A percentile compares a stretch with the other conserved stretches of the same genome.
Conservation (phyloP, 2,797 vertebrate species). For the Melopsittacus undulatus region DNA sequence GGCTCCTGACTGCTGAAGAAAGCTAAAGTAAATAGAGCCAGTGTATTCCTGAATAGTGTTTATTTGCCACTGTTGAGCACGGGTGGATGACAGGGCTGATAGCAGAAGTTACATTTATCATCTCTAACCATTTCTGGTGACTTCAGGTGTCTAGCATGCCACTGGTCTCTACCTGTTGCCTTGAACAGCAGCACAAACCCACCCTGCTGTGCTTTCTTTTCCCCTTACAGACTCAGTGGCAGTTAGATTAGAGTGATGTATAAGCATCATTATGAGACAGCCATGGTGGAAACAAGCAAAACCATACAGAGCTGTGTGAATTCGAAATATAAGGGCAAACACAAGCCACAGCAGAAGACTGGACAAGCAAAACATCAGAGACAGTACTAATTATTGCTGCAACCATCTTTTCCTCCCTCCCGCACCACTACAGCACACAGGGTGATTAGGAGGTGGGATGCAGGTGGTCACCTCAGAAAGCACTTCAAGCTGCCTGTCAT, state of each 20-base stretch:
- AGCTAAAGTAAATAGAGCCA: background rate
- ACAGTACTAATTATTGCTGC: background rate
- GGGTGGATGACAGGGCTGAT: background rate
- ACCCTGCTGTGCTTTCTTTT: background rate
- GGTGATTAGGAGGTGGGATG: rapidly evolving
- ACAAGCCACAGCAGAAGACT: background rate
- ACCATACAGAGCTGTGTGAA: background rate
- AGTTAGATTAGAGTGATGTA: background rate
- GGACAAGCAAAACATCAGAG: background rate
- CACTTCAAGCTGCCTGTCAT: background rate
- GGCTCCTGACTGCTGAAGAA: background rate
- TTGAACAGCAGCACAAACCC: background rate
- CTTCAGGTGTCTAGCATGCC: background rate
- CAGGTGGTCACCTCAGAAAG: background rate
- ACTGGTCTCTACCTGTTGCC: background rate
- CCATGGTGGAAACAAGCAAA: background rate
- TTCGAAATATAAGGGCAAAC: background rate
- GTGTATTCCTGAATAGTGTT: background rate
- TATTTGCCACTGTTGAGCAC: background rate
- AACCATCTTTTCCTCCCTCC: background rate
- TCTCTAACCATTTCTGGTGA: background rate
- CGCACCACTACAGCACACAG: background rate
- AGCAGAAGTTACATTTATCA: background rate
- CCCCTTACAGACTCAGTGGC: background rate
- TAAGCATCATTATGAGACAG: background rate